Base-by-base conservation (phyloP, 1,140 invertebrate genomes). In the Popillia japonica region DNA sequence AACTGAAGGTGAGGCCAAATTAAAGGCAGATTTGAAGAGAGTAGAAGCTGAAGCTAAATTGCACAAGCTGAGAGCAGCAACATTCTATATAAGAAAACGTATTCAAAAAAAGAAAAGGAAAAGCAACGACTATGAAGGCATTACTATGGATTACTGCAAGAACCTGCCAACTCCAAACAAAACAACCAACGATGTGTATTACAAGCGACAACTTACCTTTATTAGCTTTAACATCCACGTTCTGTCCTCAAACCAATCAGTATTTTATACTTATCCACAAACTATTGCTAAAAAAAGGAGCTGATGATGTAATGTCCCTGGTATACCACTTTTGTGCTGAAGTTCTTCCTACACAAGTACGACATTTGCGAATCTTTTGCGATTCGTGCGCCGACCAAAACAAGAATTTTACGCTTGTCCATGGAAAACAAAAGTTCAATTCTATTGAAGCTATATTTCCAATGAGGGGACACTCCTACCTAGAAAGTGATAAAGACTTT, bases 271-370 rank as follows among this genome's bases (percentile, higher is more conserved):
- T 17, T 82, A 83, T 77, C 48, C 72, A 17, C 78, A 82, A 80
- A 81, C 74, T 3, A 77, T 81, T 14, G 78, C 64, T 40, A n/a
- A 79, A 79, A 72, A 84, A 84, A 77, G 78, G 80, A 76, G 76
- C 79, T 78, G 81, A 81, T 76, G 79, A 83, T 75, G 82, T 83
- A 10, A 40, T 68, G 22, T 83, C 80, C 8, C 78, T 82, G 78
- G 75, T 82, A 1, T 75, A 77, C 78, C 75, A 82, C 55, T 76
- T 76, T 61, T 22, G n/a, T 40, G 61, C 34, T 11, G 41, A 77
- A 40, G 20, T 14, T 48, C n/a, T 78, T 3, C n/a, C 68, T 1
- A 72, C 9, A 3, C 6, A 42, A 61, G 20, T 78, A 8, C 79
- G 59, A 75, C 11, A 77, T 77, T 40, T 76, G 14, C 72, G 77